Percentiles rank a stretch among this genome's conserved stretches.
These are phyloP conservation scores for Pomacea canaliculata DNA, from an alignment of 2,888 invertebrate genomes.

Conservation along the genomic window DNA sequence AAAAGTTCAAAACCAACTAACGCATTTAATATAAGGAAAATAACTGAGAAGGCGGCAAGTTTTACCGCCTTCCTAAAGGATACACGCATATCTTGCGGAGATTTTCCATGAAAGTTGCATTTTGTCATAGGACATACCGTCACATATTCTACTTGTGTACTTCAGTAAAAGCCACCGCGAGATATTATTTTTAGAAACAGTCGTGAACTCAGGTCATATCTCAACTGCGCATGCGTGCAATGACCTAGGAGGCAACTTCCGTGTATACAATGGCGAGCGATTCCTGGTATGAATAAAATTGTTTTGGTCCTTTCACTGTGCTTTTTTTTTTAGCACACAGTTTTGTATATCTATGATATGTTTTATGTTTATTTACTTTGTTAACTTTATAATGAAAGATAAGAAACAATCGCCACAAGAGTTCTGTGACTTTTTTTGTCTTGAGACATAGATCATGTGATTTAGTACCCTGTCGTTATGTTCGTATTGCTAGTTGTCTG, in stretches of 20 bases:
- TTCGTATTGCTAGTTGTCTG: too few relatives aligned
- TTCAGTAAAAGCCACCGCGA: conserved; percentile 15
- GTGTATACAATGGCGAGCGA: conserved; percentile 47
- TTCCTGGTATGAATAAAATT: conserved; percentile 38
- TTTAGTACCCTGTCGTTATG: too few relatives aligned
- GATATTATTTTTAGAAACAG: conserved; percentile 20
- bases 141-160: conserved; percentile 2
- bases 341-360: too few relatives aligned
- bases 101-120: conserved; percentile 24
- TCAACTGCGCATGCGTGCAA: conserved; percentile 27
- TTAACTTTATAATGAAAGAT: too few relatives aligned
- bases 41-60: conserved; percentile 31
- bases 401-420: too few relatives aligned
- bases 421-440: too few relatives aligned
- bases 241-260: conserved; percentile 24
- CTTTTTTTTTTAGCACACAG: too few relatives aligned
- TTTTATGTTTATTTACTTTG: too few relatives aligned
- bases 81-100: conserved; percentile 39
- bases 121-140: conserved; percentile 22
- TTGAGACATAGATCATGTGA: too few relatives aligned
- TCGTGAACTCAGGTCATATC: not conserved
- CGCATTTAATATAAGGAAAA: conserved; percentile 33
- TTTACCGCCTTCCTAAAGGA: conserved; percentile 43
- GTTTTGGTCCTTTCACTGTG: not conserved
- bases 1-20: conserved; percentile 33